Evolutionary conservation across 2,888 invertebrate genomes (phyloP).

Genomic region (Galeruca laticollis): DNA sequence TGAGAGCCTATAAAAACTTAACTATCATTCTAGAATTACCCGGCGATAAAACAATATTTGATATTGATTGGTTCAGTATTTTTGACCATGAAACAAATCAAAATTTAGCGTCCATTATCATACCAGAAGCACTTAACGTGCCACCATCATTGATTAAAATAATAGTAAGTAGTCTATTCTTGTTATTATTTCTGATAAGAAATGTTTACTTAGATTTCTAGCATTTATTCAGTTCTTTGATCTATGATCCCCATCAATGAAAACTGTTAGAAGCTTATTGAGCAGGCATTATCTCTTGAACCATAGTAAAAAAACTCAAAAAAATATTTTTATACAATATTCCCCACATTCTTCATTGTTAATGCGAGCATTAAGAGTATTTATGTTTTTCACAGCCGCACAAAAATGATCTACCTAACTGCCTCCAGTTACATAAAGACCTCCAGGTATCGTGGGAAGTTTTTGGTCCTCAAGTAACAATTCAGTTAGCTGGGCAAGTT

Average conservation of each 20-base stretch:
- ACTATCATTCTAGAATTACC: constrained; percentile 82
- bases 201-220: no score
- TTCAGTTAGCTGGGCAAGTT: constrained; percentile 85
- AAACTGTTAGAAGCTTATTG: no score
- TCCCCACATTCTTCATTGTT: no score
- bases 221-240: constrained; percentile 1
- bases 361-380: no score
- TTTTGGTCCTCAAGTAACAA: constrained; percentile 88
- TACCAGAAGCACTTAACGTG: constrained; percentile 86
- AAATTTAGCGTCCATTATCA: constrained; percentile 80
- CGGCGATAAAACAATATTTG: constrained; percentile 84
- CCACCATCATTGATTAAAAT: constrained; percentile 85
- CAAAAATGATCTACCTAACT: constrained; percentile 81
- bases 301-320: no score
- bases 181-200: no score
- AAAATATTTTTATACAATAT: no score
- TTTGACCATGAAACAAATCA: constrained; percentile 78
- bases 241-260: neutral
- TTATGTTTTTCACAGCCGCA: constrained; percentile 68
- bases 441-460: constrained; percentile 91
- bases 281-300: no score
- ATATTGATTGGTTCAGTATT: constrained; percentile 86
- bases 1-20: constrained; percentile 79
- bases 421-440: constrained; percentile 86
- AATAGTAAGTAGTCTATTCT: constrained; percentile 58